Percentiles rank a stretch among this genome's conserved stretches.
These are phyloP conservation scores for Odontothrips loti DNA, from an alignment of 2,888 invertebrate species.

Conservation along the genomic window DNA sequence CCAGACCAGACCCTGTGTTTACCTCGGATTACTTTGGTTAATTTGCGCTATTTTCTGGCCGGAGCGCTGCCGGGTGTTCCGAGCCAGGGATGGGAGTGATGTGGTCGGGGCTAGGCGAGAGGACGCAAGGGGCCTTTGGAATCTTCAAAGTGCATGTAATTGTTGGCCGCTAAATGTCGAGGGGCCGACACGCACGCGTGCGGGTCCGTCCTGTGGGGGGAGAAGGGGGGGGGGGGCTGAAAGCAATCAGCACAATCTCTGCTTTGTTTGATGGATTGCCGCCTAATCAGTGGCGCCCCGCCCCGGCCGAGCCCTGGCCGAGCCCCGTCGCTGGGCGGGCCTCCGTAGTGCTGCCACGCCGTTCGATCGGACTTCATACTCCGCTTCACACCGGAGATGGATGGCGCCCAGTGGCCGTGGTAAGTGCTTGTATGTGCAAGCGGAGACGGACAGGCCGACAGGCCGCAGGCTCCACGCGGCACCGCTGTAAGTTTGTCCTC, in stretches of 20 bases:
- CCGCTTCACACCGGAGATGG: neutral
- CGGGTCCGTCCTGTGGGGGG: neutral
- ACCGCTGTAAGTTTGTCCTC: no score
- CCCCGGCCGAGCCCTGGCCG: neutral
- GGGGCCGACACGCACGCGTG: no score
- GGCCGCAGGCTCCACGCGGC: no score
- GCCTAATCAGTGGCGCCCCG: conserved; percentile 8
- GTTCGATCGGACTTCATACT: conserved; percentile 3
- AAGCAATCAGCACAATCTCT: neutral
- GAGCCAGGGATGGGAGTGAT: no score
- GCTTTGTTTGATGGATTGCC: neutral
- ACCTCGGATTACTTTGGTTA: conserved; percentile 25
- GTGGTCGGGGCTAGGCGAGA: no score
- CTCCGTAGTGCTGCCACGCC: no score
- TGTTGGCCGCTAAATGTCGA: no score
- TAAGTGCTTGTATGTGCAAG: no score
- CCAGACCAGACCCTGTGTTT: conserved; percentile 21
- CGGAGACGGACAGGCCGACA: no score
- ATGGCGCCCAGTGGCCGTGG: neutral
- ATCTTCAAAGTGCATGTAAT: no score
- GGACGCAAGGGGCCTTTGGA: no score
- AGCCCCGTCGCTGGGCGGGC: neutral
- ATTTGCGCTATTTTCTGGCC: conserved; percentile 10
- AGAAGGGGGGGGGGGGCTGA: neutral
- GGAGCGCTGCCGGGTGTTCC: no score